A percentile compares a stretch with the other conserved stretches of the same genome.
Evolutionary conservation across 2,797 vertebrate species (phyloP).

Genomic region (Syngnathus rostellatus): DNA sequence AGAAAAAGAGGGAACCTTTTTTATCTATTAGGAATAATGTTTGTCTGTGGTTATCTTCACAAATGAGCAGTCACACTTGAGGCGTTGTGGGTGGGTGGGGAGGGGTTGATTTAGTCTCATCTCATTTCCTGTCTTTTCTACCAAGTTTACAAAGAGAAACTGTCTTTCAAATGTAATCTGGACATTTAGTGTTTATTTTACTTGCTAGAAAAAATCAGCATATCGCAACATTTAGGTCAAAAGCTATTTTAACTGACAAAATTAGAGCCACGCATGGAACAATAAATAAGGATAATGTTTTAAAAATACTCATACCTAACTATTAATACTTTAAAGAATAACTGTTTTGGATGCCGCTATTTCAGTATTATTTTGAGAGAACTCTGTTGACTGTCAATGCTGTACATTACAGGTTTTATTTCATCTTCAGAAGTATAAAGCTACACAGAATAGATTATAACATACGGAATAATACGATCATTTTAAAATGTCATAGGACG

Average conservation of each 20-base stretch:
- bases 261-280: background rate
- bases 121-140: constrained; percentile 44
- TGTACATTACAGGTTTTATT: background rate
- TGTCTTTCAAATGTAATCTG: background rate
- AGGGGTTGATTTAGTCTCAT: constrained; percentile 4
- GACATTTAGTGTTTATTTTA: background rate
- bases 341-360: background rate
- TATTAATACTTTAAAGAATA: background rate
- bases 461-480: background rate
- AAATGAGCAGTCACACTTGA: background rate
- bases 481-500: background rate
- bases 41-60: background rate
- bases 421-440: background rate
- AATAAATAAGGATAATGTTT: background rate
- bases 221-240: background rate
- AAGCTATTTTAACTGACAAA: background rate
- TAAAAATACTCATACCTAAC: background rate
- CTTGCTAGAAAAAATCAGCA: background rate
- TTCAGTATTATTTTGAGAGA: background rate
- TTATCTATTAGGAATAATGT: background rate
- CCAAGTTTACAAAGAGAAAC: background rate
- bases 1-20: background rate
- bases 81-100: background rate
- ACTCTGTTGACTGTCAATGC: background rate
- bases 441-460: background rate